phyloP scores from a whole-genome alignment of 2,888 invertebrate species.

The Himalopsyche japonica region DNA sequence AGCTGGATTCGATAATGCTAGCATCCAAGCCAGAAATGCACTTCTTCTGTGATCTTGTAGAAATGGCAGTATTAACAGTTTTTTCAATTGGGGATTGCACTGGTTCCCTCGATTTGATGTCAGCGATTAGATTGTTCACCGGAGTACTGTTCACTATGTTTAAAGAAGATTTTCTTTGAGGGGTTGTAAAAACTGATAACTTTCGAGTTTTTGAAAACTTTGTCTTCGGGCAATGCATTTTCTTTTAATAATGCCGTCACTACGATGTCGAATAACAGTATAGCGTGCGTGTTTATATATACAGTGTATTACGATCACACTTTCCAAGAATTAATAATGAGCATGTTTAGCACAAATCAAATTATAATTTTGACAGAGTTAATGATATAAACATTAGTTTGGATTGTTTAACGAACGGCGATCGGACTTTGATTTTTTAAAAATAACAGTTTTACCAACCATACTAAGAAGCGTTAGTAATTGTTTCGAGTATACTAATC shows the following conservation, averaged over 20 bases:
- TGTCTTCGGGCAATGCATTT: background rate
- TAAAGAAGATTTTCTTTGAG: background rate
- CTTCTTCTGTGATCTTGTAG: background rate
- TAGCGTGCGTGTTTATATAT: too few relatives aligned
- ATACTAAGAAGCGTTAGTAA: background rate
- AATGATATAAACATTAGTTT: background rate
- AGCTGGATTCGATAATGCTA: background rate
- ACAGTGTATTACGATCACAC: too few relatives aligned
- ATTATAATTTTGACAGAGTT: background rate
- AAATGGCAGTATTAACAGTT: background rate
- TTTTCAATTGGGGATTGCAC: slow-evolving; percentile 27
- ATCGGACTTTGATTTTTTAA: background rate
- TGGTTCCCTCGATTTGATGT: background rate
- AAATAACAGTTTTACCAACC: background rate
- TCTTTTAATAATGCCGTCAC: background rate
- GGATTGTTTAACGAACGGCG: background rate
- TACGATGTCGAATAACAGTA: too few relatives aligned
- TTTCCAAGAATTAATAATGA: too few relatives aligned
- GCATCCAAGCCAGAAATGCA: background rate
- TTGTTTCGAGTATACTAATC: too few relatives aligned
- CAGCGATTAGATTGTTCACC: background rate
- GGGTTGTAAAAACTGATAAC: background rate
- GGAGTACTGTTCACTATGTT: slow-evolving; percentile 23
- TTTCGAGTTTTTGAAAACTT: background rate
- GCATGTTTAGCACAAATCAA: too few relatives aligned